phyloP scores from a whole-genome alignment of 2,888 invertebrate species.

The Xiphydria camelus region DNA sequence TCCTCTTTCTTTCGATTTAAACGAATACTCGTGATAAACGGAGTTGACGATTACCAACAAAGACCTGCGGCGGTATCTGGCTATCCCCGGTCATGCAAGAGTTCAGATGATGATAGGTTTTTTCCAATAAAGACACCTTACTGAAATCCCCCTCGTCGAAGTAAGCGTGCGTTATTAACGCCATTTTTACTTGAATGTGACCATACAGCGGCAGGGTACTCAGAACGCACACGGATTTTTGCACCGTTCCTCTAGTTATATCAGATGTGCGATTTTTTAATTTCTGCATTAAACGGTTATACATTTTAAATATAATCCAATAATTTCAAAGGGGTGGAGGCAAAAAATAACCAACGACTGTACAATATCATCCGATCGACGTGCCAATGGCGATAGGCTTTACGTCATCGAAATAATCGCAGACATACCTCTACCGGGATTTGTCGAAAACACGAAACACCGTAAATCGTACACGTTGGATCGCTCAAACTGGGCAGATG shows the following conservation, averaged over 20 bases:
- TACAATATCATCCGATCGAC: too few relatives aligned
- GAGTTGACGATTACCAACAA: constrained; percentile 63
- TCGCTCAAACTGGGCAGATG: constrained; percentile 87
- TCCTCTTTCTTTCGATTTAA: too few relatives aligned
- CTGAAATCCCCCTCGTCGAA: constrained; percentile 95
- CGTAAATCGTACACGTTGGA: constrained; percentile 86
- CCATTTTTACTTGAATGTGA: constrained; percentile 91
- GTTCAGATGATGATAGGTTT: constrained; percentile 91
- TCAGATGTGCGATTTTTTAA: constrained; percentile 90
- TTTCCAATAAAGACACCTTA: constrained; percentile 82
- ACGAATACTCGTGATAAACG: constrained; percentile 3
- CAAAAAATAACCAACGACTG: too few relatives aligned
- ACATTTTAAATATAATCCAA: not conserved
- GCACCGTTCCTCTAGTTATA: constrained; percentile 95
- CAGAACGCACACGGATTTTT: constrained; percentile 96
- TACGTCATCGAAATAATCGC: constrained; percentile 1
- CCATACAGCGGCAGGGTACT: constrained; percentile 91
- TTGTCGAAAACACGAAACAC: constrained; percentile 97
- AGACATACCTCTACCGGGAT: constrained; percentile 84
- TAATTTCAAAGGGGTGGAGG: too few relatives aligned
- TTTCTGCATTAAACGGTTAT: constrained; percentile 65
- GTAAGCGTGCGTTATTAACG: constrained; percentile 95
- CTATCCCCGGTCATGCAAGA: constrained; percentile 71
- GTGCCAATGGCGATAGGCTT: too few relatives aligned
- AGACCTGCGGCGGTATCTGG: constrained; percentile 67